Percentiles rank a stretch among this genome's conserved stretches.
Conservation (phyloP, 2,113 vertebrate species). For the Panurus biarmicus region DNA sequence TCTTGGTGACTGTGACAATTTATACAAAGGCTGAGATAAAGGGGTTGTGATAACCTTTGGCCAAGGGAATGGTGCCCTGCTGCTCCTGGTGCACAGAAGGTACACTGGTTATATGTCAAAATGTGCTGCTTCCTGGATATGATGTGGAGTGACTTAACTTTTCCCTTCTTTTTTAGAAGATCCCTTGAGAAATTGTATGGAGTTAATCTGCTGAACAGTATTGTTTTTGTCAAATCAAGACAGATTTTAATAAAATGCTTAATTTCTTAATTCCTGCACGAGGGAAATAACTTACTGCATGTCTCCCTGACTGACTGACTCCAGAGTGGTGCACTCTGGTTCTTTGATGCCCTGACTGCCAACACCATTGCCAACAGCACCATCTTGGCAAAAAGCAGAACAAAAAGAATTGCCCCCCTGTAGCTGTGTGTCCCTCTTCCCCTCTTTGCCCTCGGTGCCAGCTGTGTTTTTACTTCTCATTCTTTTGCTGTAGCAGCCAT, state of each 20-base stretch:
- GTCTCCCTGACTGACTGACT: background rate
- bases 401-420: accelerated
- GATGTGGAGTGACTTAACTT: background rate
- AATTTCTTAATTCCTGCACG: background rate
- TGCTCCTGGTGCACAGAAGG: background rate
- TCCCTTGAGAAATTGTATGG: background rate
- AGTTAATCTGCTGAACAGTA: background rate
- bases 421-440: background rate
- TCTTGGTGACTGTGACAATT: background rate
- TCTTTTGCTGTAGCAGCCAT: background rate
- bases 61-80: background rate
- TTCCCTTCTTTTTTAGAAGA: background rate
- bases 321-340: background rate
- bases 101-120: background rate
- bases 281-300: background rate
- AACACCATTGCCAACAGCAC: background rate
- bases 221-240: background rate
- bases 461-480: background rate
- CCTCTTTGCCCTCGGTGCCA: background rate
- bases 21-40: background rate
- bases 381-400: background rate
- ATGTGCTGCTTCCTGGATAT: background rate
- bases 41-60: background rate
- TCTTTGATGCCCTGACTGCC: background rate
- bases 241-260: background rate